Evolutionary conservation across 2,797 vertebrate genomes (phyloP).

Genomic region (Myotis daubentonii): DNA sequence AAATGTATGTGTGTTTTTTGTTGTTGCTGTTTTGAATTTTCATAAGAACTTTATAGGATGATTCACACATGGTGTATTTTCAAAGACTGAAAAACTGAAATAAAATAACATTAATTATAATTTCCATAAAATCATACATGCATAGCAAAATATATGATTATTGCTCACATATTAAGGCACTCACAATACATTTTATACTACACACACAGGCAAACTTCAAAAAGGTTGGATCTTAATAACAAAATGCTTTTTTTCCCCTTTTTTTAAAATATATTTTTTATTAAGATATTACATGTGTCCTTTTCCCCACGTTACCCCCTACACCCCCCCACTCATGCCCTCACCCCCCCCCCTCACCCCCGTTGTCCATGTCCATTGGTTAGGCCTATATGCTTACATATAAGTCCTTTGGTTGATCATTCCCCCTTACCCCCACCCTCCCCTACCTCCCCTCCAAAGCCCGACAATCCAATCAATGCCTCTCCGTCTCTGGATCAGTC

Average conservation of each 20-base stretch:
- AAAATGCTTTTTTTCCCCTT: slow-evolving; percentile 31
- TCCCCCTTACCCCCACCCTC: too few species aligned
- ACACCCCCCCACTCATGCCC: too few species aligned
- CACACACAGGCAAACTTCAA: neutral
- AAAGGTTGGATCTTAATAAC: neutral
- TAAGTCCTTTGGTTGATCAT: too few species aligned
- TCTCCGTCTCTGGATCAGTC: too few species aligned
- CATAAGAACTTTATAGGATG: neutral
- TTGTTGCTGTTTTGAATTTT: neutral
- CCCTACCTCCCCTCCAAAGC: too few species aligned
- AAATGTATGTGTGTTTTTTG: neutral
- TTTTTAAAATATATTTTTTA: too few species aligned
- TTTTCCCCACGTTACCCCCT: too few species aligned
- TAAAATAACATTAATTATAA: neutral
- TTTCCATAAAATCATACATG: neutral
- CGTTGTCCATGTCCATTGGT: too few species aligned
- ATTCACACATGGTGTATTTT: neutral
- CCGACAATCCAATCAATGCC: too few species aligned
- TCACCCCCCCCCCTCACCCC: too few species aligned
- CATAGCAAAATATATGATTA: slow-evolving; percentile 27
- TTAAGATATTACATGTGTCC: too few species aligned
- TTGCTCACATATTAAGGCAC: neutral
- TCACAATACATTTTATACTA: neutral
- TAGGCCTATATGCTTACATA: too few species aligned
- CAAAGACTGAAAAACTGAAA: neutral